phyloP scores from a whole-genome alignment of 1,140 invertebrate genomes.

The Sarcophaga bullata region DNA sequence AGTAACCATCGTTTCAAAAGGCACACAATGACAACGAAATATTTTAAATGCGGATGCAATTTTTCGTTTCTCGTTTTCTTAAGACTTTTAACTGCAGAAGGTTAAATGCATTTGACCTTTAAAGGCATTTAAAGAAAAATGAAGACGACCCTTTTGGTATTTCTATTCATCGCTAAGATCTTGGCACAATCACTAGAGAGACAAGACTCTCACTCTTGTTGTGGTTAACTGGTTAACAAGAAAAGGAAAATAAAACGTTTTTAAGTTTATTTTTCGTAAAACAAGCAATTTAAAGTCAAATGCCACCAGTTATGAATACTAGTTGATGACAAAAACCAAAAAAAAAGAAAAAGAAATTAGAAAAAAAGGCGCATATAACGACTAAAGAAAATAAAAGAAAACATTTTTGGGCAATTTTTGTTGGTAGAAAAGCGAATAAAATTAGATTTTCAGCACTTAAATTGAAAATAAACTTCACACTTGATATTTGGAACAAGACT shows the following conservation, averaged over 20 bases:
- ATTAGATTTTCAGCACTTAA: too few relatives aligned
- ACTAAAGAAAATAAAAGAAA: too few relatives aligned
- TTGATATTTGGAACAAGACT: too few relatives aligned
- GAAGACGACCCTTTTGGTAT: slow-evolving; percentile 23
- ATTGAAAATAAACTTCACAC: too few relatives aligned
- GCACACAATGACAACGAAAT: not conserved
- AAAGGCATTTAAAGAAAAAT: not conserved
- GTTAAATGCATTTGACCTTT: slow-evolving; percentile 14
- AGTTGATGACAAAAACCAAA: not conserved
- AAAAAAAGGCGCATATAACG: too few relatives aligned
- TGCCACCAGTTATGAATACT: slow-evolving; percentile 5
- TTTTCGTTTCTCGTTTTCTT: not conserved
- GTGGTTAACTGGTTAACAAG: not conserved
- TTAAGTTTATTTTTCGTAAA: not conserved
- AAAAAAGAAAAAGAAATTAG: too few relatives aligned
- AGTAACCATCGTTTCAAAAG: not conserved
- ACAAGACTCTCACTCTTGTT: slow-evolving; percentile 6
- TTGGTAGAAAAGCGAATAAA: too few relatives aligned
- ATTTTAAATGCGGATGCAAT: slow-evolving; percentile 14
- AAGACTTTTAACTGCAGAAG: not conserved
- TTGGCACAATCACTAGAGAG: not conserved
- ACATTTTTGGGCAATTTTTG: too few relatives aligned
- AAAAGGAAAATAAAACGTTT: not conserved
- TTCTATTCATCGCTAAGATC: not conserved
- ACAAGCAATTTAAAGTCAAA: not conserved